Evolutionary conservation across 2,797 vertebrate genomes (phyloP).

Genomic region (Xiphophorus birchmanni): DNA sequence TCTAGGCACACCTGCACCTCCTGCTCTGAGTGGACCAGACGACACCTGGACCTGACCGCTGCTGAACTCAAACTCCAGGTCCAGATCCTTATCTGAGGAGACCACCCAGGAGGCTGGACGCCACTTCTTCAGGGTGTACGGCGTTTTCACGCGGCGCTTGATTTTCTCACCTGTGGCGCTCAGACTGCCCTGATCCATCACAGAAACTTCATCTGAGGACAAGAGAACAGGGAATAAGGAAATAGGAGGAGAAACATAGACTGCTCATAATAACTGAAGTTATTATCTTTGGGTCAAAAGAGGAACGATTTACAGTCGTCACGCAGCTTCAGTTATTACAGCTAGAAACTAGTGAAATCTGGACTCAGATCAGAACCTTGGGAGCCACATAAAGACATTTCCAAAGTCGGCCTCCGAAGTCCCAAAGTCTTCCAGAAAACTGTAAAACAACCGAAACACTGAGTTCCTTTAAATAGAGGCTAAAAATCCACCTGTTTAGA

Average conservation of each 20-base stretch:
- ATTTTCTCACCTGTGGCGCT: slow-evolving; percentile 92
- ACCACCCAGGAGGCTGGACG: slow-evolving; percentile 93
- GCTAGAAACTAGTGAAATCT: too few relatives aligned
- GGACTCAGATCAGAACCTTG: too few relatives aligned
- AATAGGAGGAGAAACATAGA: neutral
- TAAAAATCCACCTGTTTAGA: too few relatives aligned
- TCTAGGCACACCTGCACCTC: slow-evolving; percentile 65
- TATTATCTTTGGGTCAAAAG: too few relatives aligned
- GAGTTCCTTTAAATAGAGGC: too few relatives aligned
- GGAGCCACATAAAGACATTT: too few relatives aligned
- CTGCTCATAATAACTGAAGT: neutral
- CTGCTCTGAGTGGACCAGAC: slow-evolving; percentile 40
- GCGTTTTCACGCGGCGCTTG: slow-evolving; percentile 94
- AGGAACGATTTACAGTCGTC: too few relatives aligned
- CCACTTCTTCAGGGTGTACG: slow-evolving; percentile 94
- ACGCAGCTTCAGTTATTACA: too few relatives aligned
- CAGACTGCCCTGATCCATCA: slow-evolving; percentile 74
- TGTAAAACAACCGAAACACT: too few relatives aligned
- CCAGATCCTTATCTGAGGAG: slow-evolving; percentile 80
- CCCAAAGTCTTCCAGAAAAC: too few relatives aligned
- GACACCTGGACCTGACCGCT: slow-evolving; percentile 20
- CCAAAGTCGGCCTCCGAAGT: too few relatives aligned
- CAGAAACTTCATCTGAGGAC: slow-evolving; percentile 33
- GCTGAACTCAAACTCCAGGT: slow-evolving; percentile 85
- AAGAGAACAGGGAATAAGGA: neutral